phyloP scores from a whole-genome alignment of 1,140 invertebrate genomes.

The Homarus americanus region DNA sequence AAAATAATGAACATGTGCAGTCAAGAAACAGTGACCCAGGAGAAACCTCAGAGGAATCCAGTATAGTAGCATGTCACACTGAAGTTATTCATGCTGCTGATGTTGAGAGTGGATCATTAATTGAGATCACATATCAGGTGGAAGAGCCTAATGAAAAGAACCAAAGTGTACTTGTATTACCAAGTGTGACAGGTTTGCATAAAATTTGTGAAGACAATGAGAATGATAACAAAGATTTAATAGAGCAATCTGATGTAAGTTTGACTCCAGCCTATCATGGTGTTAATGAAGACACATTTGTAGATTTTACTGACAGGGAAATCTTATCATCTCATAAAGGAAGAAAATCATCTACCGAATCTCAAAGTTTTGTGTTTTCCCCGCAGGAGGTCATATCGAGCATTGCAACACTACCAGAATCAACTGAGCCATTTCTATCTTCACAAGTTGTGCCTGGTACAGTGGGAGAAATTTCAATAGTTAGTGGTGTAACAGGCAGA shows the following conservation, averaged over 20 bases:
- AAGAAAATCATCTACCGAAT: conserved; percentile 2
- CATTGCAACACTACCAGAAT: neutral
- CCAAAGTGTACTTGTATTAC: neutral
- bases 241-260: neutral
- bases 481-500: neutral
- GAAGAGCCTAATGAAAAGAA: conserved; percentile 16
- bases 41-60: neutral
- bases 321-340: neutral
- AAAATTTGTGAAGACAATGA: neutral
- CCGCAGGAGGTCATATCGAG: neutral
- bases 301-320: neutral
- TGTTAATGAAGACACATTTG: neutral
- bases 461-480: neutral
- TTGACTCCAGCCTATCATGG: neutral
- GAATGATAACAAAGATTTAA: neutral
- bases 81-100: conserved; percentile 44
- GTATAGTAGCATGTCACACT: neutral
- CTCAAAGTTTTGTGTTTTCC: neutral
- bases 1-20: neutral
- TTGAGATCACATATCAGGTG: conserved; percentile 48
- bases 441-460: neutral
- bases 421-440: neutral
- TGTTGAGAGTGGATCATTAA: conserved; percentile 41
- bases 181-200: neutral
- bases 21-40: neutral